Percentiles rank a stretch among this genome's conserved stretches.
Conservation (phyloP, 2,888 invertebrate species). For the Chironomus tentans region DNA sequence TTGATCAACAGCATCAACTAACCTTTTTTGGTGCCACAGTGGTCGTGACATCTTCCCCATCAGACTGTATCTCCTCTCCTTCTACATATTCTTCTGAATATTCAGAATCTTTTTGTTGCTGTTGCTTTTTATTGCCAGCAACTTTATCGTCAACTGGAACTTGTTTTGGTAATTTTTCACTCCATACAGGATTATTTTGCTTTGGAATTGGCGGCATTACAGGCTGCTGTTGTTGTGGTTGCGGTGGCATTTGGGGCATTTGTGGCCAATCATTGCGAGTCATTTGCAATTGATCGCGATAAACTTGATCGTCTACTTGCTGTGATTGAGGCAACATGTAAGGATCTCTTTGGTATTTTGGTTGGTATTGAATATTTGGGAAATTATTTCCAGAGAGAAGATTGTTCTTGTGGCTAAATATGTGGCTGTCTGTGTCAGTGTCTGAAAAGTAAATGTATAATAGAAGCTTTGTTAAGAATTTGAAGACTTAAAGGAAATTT, state of each 20-base stretch:
- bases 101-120: background rate
- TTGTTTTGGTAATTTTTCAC: conserved; percentile 11
- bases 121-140: conserved; percentile 15
- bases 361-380: background rate
- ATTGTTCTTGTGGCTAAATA: conserved; percentile 64
- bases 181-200: conserved; percentile 7
- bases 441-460: no score
- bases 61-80: conserved; percentile 31
- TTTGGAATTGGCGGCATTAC: background rate
- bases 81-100: conserved; percentile 20
- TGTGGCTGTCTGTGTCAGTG: conserved; percentile 50
- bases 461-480: no score
- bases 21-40: conserved; percentile 37
- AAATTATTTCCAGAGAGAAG: conserved; percentile 45
- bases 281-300: conserved; percentile 25
- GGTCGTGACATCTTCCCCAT: conserved; percentile 35
- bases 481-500: no score
- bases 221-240: conserved; percentile 15
- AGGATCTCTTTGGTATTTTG: conserved; percentile 32
- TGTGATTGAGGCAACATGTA: conserved; percentile 32
- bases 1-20: no score
- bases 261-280: conserved; percentile 27
- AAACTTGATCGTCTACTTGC: conserved; percentile 15
- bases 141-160: conserved; percentile 28
- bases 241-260: conserved; percentile 3